These are phyloP conservation scores for Diploptera punctata DNA, from an alignment of 2,888 invertebrate species.

Conservation along the genomic window DNA sequence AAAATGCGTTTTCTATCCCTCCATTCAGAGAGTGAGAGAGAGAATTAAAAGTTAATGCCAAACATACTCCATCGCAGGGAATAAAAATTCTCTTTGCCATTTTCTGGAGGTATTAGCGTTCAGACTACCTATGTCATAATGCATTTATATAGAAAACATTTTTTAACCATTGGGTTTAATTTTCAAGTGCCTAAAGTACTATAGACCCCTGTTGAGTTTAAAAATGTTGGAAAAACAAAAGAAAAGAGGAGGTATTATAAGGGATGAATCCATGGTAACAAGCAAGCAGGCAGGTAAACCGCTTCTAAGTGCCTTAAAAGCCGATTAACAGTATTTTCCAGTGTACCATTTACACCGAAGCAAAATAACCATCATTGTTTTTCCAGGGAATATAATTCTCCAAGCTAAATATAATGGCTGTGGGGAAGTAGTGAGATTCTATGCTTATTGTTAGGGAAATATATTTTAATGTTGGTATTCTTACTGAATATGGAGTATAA, in stretches of 20 bases:
- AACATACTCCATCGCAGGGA: constrained; percentile 11
- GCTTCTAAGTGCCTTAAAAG: constrained; percentile 26
- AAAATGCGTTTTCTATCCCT: constrained; percentile 18
- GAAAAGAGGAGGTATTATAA: constrained; percentile 11
- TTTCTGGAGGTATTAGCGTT: constrained; percentile 31
- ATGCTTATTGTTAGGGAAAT: constrained; percentile 14
- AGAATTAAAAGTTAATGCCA: constrained; percentile 37
- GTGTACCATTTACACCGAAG: constrained; percentile 24
- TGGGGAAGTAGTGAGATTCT: too few species aligned
- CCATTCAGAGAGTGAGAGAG: not conserved
- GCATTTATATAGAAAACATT: constrained; percentile 35
- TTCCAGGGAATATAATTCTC: constrained; percentile 16
- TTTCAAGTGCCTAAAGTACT: constrained; percentile 40
- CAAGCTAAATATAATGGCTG: too few species aligned
- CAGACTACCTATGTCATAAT: constrained; percentile 33
- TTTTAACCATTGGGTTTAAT: constrained; percentile 40
- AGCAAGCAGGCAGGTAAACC: constrained; percentile 25
- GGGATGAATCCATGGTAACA: constrained; percentile 27
- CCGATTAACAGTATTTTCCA: constrained; percentile 22
- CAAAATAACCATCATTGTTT: constrained; percentile 22
- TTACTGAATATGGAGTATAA: not conserved
- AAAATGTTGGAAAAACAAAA: constrained; percentile 36
- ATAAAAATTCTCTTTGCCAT: constrained; percentile 23
- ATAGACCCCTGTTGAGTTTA: constrained; percentile 30
- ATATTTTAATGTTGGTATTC: not conserved